Percentiles rank a stretch among this genome's conserved stretches.
Conservation (phyloP, 1,140 invertebrate species). For the Drosophila eugracilis region DNA sequence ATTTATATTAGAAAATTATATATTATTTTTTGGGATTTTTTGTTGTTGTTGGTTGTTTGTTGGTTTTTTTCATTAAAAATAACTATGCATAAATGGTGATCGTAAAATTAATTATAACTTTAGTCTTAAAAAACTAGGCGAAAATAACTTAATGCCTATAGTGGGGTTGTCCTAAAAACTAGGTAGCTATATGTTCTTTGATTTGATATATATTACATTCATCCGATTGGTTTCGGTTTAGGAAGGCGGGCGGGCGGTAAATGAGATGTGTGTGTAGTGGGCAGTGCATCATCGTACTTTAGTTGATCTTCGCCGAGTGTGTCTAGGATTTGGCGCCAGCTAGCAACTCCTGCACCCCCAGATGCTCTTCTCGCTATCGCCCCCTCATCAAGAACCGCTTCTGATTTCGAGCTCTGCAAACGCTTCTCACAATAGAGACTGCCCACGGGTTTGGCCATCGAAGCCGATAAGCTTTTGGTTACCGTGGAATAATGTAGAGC, state of each 20-base stretch:
- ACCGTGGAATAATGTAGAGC: conserved; percentile 32
- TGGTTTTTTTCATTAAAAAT: conserved; percentile 53
- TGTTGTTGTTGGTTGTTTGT: conserved; percentile 22
- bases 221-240: conserved; percentile 14
- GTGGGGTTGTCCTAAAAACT: conserved; percentile 24
- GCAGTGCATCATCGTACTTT: conserved; percentile 22
- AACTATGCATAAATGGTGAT: conserved; percentile 46
- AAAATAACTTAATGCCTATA: conserved; percentile 56
- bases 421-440: conserved; percentile 81
- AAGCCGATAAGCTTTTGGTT: conserved; percentile 75
- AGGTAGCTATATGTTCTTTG: conserved; percentile 29
- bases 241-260: conserved; percentile 18
- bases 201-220: conserved; percentile 50
- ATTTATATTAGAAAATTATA: conserved; percentile 38
- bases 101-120: conserved; percentile 44
- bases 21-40: conserved; percentile 51
- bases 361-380: not conserved
- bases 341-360: conserved; percentile 5
- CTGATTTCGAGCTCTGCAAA: conserved; percentile 76
- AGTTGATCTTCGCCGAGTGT: conserved; percentile 14
- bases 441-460: conserved; percentile 70
- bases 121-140: conserved; percentile 38
- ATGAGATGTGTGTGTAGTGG: not conserved
- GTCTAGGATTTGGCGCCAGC: conserved; percentile 2
- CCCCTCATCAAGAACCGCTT: conserved; percentile 53